Evolutionary conservation across 2,113 vertebrate species (phyloP), one percentile per base, ranked within the genome.

Genomic region (Bujurquina vittata): DNA sequence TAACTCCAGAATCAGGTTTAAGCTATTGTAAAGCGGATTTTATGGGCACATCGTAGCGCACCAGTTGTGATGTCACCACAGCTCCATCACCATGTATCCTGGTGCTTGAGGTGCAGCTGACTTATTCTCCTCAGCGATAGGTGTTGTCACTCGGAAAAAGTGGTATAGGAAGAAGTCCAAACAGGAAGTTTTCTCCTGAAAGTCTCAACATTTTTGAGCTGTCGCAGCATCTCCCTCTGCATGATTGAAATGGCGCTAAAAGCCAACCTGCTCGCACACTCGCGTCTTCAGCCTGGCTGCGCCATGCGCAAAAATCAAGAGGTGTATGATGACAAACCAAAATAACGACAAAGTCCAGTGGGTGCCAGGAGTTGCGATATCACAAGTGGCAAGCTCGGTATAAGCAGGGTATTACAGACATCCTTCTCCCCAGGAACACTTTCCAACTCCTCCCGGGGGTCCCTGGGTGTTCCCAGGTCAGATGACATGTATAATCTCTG

Each of bases 331-430:
- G 8, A 49, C 15, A 20, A 23, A 18, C 40, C 10, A 23, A 49
- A 49, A 20, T 18, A 11, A 43, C 15, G 18, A 5, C 3, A 72
- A 52, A 46, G 26, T 12, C 10, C 29, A 5, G 26, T 10, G 3
- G 17, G 17, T 31, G 20, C 20, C 26, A n/a, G 2, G 23, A 69
- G 17, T 31, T 69, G 65, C 2, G 0, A 69, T 52, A 23, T 52
- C 65, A 69, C 23, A 29, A 0, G 65, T 18, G 40, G 0, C 23
- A 69, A 26, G 14, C 22, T 3, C 0, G 4, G 37, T 65, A 26
- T 43, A 46, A 72, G 26, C 8, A 72, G 46, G 12, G 43, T 46
- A 46, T 46, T 46, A 1, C 43, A 46, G 63, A 2, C 40, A 11
- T 20, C 15, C 5, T 29, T 49, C 26, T 23, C 26, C 63, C 18